Percentiles rank a stretch among this genome's conserved stretches.
phyloP scores from a whole-genome alignment of 2,797 vertebrate species.

The Poecilia gillii region DNA sequence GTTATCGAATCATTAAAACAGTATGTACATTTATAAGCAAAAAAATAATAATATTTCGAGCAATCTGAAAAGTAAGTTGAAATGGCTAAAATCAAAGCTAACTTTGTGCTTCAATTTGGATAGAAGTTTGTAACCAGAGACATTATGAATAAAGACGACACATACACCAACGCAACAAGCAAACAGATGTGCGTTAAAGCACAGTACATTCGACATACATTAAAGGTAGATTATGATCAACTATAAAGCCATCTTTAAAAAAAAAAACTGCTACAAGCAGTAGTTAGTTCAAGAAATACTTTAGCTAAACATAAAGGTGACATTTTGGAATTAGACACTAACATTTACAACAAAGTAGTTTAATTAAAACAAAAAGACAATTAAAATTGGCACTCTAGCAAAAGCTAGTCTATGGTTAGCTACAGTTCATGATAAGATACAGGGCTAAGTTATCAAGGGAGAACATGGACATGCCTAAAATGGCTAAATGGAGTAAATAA shows the following conservation, averaged over 20 bases:
- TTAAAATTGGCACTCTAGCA: background rate
- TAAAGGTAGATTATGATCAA: background rate
- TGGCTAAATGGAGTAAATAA: background rate
- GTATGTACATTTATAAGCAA: background rate
- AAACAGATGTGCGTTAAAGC: background rate
- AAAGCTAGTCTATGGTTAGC: background rate
- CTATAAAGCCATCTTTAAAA: background rate
- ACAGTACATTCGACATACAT: background rate
- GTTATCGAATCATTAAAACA: background rate
- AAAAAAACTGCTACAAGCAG: background rate
- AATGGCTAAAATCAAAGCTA: background rate
- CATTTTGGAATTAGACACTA: background rate
- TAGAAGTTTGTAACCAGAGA: background rate
- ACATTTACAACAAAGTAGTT: background rate
- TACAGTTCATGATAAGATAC: background rate
- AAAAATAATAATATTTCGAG: background rate
- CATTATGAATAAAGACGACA: background rate
- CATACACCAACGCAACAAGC: background rate
- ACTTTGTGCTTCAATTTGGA: background rate
- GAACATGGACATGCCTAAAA: background rate
- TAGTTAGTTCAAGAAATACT: background rate
- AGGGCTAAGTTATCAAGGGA: background rate
- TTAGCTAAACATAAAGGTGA: background rate
- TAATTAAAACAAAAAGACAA: background rate
- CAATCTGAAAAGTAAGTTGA: background rate